Evolutionary conservation across 2,113 vertebrate species (phyloP), one percentile per base, ranked within the genome.

Genomic region (Corythornis cristatus): DNA sequence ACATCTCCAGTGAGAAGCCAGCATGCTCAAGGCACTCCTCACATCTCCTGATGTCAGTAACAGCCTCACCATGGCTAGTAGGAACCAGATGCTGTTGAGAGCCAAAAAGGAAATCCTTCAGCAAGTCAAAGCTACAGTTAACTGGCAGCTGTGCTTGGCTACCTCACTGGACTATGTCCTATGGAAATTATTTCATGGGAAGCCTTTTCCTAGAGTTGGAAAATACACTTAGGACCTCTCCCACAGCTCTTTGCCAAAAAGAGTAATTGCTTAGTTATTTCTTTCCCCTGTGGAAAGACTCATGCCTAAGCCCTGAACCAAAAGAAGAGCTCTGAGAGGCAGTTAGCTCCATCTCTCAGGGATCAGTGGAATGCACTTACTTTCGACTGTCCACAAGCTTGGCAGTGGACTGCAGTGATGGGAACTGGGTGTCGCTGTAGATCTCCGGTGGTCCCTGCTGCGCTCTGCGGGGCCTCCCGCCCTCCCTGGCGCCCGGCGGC

Each of bases 341-440:
- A 72, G 40, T 5, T 48, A 54, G 70, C 35, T 2, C 20, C 0
- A 1, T 35, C 50, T 40, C 51, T 25, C 1, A 7, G 26, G 61
- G 23, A 29, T 12, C 12, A 57, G 48, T 15, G 46, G 48, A 13
- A 15, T 4, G 66, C 93, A 97, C 99, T 98, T 98, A 99, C 99
- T 98, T 99, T 97, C 99, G 98, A 88, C 98, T 99, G 97, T 99
- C 99, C 91, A 98, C 98, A 19, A 99, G 99, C 98, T 99, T 99
- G 97, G 99, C 98, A 15, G 98, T 99, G 95, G 99, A 97, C 84
- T 98, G 98, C 95, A 99, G 97, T 5, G 99, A 99, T 35, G 99
- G 99, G 95, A 99, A 99, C 96, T 99, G 99, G 4, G 99, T 91
- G 48, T 99, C 99, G 5, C 97, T 99, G 93, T 96, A 99, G 96